Evolutionary conservation across 2,888 invertebrate genomes (phyloP), one percentile per base, ranked within the genome.

Genomic region (Harpagoxenus sublaevis): DNA sequence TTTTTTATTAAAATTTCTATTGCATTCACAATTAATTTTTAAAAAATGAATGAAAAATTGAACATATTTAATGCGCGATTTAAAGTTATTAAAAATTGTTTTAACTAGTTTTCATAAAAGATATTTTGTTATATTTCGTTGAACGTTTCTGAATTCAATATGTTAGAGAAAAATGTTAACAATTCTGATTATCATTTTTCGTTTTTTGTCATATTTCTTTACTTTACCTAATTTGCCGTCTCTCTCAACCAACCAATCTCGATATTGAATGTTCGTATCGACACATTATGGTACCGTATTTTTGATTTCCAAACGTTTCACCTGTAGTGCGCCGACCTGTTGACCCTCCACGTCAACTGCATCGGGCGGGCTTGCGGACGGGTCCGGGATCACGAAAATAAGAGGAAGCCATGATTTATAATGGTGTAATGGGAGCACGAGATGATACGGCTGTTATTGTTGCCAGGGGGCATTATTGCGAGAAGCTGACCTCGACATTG

Each of bases 341-440:
- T 92, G 91, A 92, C 93, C 92, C 88, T 82, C 83, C 90, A 91
- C 91, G 91, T 93, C 89, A 90, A 90, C 87, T 87, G 84, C 85
- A 84, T 75, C 85, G 81, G 82, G 55, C 62, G 71, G 51, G 53
- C 78, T 79, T 78, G 78, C 85, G 86, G 45, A 83, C 60, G 68
- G 65, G 62, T 53, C 73, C 71, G 85, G 87, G 85, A 87, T 89
- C 88, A 81, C 84, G 86, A 92, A 93, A 93, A 92, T 90, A 90
- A 92, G 88, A 87, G 86, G 90, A 92, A 90, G 86, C 35, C 89
- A 90, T 93, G 94, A 94, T 93, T 94, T 94, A 94, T 94, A 94
- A 93, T 92, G 91, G 93, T 89, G 93, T 94, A 94, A 94, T 94
- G 92, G 91, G 92, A 92, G 92, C 91, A 91, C 89, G 90, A 89